phyloP scores from a whole-genome alignment of 2,888 invertebrate genomes.

The Ferdinandea cuprea region DNA sequence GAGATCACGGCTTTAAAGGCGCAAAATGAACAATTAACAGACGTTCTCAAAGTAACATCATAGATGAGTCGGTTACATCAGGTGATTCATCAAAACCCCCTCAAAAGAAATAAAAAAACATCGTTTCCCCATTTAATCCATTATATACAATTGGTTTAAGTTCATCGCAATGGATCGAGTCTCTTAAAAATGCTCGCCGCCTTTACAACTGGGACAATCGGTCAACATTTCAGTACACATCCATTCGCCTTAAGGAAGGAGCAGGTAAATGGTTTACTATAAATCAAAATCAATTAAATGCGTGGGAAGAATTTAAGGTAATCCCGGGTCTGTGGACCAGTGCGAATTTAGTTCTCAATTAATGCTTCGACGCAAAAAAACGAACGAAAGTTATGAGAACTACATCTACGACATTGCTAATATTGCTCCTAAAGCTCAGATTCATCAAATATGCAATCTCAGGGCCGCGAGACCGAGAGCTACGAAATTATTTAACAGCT shows the following conservation, averaged over 20 bases:
- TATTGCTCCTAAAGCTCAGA: neutral
- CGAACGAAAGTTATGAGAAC: constrained; percentile 36
- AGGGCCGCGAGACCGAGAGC: constrained; percentile 5
- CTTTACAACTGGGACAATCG: constrained; percentile 37
- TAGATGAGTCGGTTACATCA: neutral
- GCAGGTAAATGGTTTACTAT: constrained; percentile 18
- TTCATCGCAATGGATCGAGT: constrained; percentile 22
- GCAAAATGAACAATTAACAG: neutral
- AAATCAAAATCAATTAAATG: constrained; percentile 6
- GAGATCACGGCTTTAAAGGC: neutral
- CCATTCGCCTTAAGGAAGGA: constrained; percentile 16
- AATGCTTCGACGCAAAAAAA: constrained; percentile 16
- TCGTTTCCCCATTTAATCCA: constrained; percentile 30
- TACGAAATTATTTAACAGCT: constrained; percentile 1
- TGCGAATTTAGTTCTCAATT: constrained; percentile 10
- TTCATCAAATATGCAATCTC: constrained; percentile 27
- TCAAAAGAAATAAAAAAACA: constrained; percentile 4
- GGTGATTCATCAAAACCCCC: neutral
- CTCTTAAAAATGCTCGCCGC: constrained; percentile 12
- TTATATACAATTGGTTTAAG: neutral
- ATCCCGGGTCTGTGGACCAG: neutral
- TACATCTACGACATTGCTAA: constrained; percentile 19
- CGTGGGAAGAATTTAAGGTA: constrained; percentile 24
- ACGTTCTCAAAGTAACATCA: constrained; percentile 1
- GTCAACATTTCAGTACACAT: constrained; percentile 20